A percentile compares a stretch with the other conserved stretches of the same genome.
Evolutionary conservation across 2,113 vertebrate genomes (phyloP).

Genomic region (Heterochromis multidens): DNA sequence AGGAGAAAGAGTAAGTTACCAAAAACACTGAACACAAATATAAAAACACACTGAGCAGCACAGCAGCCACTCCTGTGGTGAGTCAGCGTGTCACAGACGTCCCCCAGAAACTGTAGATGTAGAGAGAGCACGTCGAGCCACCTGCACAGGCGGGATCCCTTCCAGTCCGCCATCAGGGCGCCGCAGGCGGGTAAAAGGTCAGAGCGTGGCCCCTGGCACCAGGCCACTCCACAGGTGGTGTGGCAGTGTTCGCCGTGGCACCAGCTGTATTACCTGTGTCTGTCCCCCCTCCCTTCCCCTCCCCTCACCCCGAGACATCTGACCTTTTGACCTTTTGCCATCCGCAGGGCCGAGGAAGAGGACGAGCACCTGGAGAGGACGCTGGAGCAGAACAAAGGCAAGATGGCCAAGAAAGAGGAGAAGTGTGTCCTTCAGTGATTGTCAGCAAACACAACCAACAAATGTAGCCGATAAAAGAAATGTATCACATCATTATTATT

Average conservation of each 20-base stretch:
- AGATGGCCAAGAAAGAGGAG: constrained; percentile 99
- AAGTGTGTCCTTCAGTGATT: constrained; percentile 93
- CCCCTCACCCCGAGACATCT: not conserved
- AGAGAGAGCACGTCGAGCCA: not conserved
- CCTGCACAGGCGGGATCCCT: constrained; percentile 21
- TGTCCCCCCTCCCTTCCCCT: not conserved
- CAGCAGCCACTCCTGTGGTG: not conserved
- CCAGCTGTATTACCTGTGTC: constrained; percentile 23
- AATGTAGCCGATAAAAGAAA: constrained; percentile 63
- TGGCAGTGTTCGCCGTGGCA: not conserved
- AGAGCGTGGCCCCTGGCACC: constrained; percentile 26
- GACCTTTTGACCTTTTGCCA: constrained; percentile 54
- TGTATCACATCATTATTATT: constrained; percentile 29
- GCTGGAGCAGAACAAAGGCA: constrained; percentile 99
- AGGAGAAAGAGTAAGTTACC: constrained; percentile 90
- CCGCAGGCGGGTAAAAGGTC: constrained; percentile 44
- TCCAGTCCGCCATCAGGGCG: constrained; percentile 22
- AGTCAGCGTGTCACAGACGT: not conserved
- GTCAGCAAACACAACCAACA: constrained; percentile 41
- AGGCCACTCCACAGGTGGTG: constrained; percentile 32
- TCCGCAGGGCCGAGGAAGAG: constrained; percentile 92
- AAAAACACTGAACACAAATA: not conserved
- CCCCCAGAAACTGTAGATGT: not conserved
- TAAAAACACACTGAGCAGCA: not conserved
- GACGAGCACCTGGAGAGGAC: constrained; percentile 98